A percentile compares a stretch with the other conserved stretches of the same genome.
Evolutionary conservation across 2,888 invertebrate genomes (phyloP).

Genomic region (Caenorhabditis sp.): DNA sequence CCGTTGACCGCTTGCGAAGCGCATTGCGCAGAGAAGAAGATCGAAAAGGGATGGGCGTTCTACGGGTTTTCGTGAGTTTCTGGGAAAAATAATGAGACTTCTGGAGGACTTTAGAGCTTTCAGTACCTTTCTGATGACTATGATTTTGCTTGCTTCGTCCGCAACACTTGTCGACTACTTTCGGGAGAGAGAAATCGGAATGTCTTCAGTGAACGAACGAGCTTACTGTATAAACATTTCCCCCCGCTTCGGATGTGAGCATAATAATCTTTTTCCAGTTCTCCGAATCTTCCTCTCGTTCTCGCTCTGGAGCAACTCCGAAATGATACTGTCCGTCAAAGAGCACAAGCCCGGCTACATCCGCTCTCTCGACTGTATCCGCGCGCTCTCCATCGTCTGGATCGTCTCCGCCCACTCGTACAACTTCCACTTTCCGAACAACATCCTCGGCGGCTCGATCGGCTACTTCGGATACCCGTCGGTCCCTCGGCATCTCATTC

Average conservation of each 20-base stretch:
- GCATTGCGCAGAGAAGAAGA: constrained; percentile 13
- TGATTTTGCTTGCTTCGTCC: constrained; percentile 6
- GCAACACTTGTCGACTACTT: constrained; percentile 42
- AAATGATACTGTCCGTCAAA: constrained; percentile 39
- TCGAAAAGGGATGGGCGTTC: constrained; percentile 19
- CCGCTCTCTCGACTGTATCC: constrained; percentile 62
- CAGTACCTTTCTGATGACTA: constrained; percentile 34
- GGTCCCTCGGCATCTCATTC: constrained; percentile 12
- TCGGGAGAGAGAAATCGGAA: constrained; percentile 31
- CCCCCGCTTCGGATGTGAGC: not conserved
- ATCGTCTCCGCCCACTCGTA: constrained; percentile 56
- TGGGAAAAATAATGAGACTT: not conserved
- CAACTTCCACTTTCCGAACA: constrained; percentile 15
- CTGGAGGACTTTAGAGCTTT: not conserved
- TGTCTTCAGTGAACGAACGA: constrained; percentile 21
- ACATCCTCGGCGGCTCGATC: constrained; percentile 17
- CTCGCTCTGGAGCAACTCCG: constrained; percentile 57
- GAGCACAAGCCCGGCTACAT: constrained; percentile 58
- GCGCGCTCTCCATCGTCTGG: constrained; percentile 67
- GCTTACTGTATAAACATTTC: constrained; percentile 18
- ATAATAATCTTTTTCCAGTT: no score
- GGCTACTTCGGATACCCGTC: no score
- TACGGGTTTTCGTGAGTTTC: constrained; percentile 45
- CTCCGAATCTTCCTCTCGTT: constrained; percentile 49
- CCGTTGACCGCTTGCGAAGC: constrained; percentile 40